Evolutionary conservation across 1,140 invertebrate species (phyloP).

Genomic region (Venturia canescens): DNA sequence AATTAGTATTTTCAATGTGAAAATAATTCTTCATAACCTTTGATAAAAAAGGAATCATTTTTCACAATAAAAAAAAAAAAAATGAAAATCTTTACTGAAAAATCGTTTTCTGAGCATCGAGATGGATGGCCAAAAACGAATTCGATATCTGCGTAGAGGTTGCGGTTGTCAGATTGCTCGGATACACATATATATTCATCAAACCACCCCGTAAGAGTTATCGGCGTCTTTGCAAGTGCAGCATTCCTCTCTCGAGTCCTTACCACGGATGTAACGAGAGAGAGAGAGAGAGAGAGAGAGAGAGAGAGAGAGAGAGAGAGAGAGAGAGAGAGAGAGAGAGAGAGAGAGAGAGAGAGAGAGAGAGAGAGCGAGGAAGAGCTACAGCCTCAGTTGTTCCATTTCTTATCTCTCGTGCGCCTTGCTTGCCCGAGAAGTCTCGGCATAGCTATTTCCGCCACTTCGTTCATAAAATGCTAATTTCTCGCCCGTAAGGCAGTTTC

Average conservation of each 20-base stretch:
- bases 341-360: too few species aligned
- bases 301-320: background rate
- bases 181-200: too few species aligned
- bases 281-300: too few species aligned
- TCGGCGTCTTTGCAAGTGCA: conserved; percentile 25
- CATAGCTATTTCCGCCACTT: conserved; percentile 30
- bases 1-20: too few species aligned
- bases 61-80: too few species aligned
- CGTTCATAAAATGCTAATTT: conserved; percentile 54
- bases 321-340: background rate
- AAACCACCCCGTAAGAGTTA: conserved; percentile 28
- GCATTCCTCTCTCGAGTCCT: background rate
- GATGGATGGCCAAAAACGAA: too few species aligned
- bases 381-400: conserved; percentile 34
- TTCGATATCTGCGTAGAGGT: too few species aligned
- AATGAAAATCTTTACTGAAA: too few species aligned
- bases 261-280: background rate
- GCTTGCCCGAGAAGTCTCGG: conserved; percentile 8
- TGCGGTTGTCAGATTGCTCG: too few species aligned
- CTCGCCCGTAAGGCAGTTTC: conserved; percentile 49
- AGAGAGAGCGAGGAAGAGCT: background rate
- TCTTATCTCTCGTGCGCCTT: conserved; percentile 33
- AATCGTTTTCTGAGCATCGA: too few species aligned
- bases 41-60: too few species aligned
- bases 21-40: too few species aligned